A percentile compares a stretch with the other conserved stretches of the same genome.
phyloP scores from a whole-genome alignment of 2,113 vertebrate genomes.

The Ifrita kowaldi region DNA sequence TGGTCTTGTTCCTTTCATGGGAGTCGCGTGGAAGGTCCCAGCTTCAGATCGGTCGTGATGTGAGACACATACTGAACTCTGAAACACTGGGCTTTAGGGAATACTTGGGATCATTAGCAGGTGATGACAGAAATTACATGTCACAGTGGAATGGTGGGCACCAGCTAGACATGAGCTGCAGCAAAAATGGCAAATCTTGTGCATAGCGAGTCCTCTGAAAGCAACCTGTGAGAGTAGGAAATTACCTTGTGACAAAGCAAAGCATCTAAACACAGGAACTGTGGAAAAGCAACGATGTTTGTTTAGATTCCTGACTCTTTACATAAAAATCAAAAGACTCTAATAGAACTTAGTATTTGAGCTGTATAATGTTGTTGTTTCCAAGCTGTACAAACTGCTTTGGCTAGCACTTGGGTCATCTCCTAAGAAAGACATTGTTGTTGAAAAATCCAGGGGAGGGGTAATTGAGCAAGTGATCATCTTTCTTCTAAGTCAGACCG shows the following conservation, averaged over 20 bases:
- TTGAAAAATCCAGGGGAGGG: neutral
- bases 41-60: neutral
- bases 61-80: neutral
- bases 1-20: neutral
- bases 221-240: neutral
- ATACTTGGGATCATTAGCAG: neutral
- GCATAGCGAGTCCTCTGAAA: neutral
- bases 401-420: neutral
- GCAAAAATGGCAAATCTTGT: neutral
- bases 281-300: neutral
- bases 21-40: neutral
- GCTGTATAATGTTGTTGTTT: neutral
- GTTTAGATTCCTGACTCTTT: neutral
- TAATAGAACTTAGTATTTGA: neutral
- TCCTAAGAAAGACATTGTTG: neutral
- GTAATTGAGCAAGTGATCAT: neutral
- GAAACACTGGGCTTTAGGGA: neutral
- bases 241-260: neutral
- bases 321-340: neutral
- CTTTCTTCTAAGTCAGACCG: neutral
- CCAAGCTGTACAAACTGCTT: neutral
- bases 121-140: neutral
- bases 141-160: neutral
- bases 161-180: neutral
- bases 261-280: neutral